Base-by-base conservation (phyloP, 2,888 invertebrate species). In the Chalcis sispes region DNA sequence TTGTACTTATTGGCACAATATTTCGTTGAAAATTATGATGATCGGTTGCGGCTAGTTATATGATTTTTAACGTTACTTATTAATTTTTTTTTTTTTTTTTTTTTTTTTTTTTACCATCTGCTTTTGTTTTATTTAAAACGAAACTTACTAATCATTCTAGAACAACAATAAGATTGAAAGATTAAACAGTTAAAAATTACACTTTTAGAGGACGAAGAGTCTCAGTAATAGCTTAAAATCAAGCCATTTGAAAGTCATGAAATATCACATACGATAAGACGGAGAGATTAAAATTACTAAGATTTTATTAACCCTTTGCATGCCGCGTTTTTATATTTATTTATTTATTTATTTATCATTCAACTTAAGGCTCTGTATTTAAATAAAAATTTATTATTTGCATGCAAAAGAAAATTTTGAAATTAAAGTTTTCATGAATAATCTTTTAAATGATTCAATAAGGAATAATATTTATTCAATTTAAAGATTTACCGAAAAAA, bases 1-100 rank as follows among this genome's bases (percentile, higher is more conserved):
- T 78, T 78, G 78, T 78, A 78, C 78, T 78, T 72, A 50, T 73
- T 71, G 78, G 78, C 78, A 76, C 66, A 78, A 73, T 70, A 70
- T 75, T 76, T 50, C 20, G 52, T 66, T 62, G n/a, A 73, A 78
- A 76, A 69, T 78, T 13, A 77, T 61, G 42, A 71, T 58, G 62
- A 72, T 54, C 25, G 48, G n/a, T 59, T 59, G 65, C 58, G 54
- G 74, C 62, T 67, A 73, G 54, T 70, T 73, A 56, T 59, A 74
- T n/a, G n/a, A 54, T 58, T 74, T 77, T 59, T n/a, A 77, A 25
- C 40, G 65, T n/a, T 58, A 62, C 52, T 18, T 72, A 36, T 3
- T 50, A 15, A 48, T 27, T 56, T 5, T 58, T 62, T 23, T 59
- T 65, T 29, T 62, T 13, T 36, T 32, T 18, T 2, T 56, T 5